A percentile compares a stretch with the other conserved stretches of the same genome.
phyloP scores from a whole-genome alignment of 2,888 invertebrate genomes.

The Hetaerina titia region DNA sequence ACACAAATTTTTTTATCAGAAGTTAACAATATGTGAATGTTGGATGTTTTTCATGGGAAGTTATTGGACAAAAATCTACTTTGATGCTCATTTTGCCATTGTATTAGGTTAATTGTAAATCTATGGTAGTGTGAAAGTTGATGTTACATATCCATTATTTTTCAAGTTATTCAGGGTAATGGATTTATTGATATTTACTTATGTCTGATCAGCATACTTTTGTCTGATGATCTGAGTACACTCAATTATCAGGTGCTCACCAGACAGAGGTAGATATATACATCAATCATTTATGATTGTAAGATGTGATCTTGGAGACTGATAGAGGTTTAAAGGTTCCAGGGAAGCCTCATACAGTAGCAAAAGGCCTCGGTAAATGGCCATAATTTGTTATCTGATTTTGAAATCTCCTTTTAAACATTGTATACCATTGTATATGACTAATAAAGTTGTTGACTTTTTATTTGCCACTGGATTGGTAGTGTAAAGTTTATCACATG shows the following conservation, averaged over 20 bases:
- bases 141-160: slow-evolving; percentile 65
- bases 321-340: slow-evolving; percentile 66
- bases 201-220: slow-evolving; percentile 32
- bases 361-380: slow-evolving; percentile 53
- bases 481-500: slow-evolving; percentile 9
- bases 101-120: slow-evolving; percentile 55
- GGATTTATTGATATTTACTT: slow-evolving; percentile 37
- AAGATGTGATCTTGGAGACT: slow-evolving; percentile 64
- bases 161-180: slow-evolving; percentile 44
- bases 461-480: slow-evolving; percentile 46
- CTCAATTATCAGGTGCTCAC: slow-evolving; percentile 52
- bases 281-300: slow-evolving; percentile 61
- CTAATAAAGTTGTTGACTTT: slow-evolving; percentile 66
- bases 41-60: not conserved
- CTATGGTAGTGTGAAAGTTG: slow-evolving; percentile 46
- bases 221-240: slow-evolving; percentile 46
- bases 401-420: slow-evolving; percentile 64
- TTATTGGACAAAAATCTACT: slow-evolving; percentile 32
- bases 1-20: not conserved
- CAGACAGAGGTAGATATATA: slow-evolving; percentile 32
- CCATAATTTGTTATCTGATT: slow-evolving; percentile 65
- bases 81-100: slow-evolving; percentile 47
- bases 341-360: slow-evolving; percentile 66
- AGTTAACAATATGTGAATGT: not conserved
- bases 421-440: slow-evolving; percentile 66